phyloP scores from a whole-genome alignment of 2,797 vertebrate genomes.

The Pachyuromys duprasi region DNA sequence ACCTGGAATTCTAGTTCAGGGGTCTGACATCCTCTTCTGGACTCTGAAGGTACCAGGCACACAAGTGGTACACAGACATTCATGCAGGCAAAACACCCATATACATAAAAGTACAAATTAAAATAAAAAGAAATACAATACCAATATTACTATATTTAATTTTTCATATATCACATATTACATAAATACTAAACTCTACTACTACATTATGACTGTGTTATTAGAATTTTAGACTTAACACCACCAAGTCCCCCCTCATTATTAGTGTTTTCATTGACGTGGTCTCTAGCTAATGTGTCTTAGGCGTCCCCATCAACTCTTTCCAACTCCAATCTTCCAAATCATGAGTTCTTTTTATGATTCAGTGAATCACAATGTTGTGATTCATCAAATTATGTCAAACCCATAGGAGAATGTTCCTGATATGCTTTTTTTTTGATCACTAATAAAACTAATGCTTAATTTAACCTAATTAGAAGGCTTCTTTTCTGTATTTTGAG shows the following conservation, averaged over 20 bases:
- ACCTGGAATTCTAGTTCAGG: background rate
- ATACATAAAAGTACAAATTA: background rate
- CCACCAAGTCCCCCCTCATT: slow-evolving; percentile 34
- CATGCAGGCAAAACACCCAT: background rate
- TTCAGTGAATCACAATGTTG: slow-evolving; percentile 68
- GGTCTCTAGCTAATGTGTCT: slow-evolving; percentile 27
- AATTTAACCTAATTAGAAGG: slow-evolving; percentile 59
- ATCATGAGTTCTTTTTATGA: slow-evolving; percentile 60
- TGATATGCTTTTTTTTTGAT: slow-evolving; percentile 59
- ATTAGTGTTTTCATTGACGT: slow-evolving; percentile 33
- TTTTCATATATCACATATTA: background rate
- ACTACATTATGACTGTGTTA: background rate
- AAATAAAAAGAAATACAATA: background rate
- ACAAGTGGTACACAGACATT: too few relatives aligned
- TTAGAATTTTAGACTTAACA: slow-evolving; percentile 54
- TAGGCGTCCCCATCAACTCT: background rate
- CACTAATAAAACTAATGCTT: slow-evolving; percentile 57
- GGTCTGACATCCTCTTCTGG: background rate
- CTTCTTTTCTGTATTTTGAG: slow-evolving; percentile 49
- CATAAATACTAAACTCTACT: background rate
- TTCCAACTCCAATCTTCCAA: slow-evolving; percentile 37
- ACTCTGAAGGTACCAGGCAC: too few relatives aligned
- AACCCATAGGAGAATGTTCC: slow-evolving; percentile 53
- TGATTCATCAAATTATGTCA: slow-evolving; percentile 68
- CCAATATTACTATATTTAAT: slow-evolving; percentile 26